Evolutionary conservation across 2,113 vertebrate species (phyloP).

Genomic region (Chloropsis hardwickii): DNA sequence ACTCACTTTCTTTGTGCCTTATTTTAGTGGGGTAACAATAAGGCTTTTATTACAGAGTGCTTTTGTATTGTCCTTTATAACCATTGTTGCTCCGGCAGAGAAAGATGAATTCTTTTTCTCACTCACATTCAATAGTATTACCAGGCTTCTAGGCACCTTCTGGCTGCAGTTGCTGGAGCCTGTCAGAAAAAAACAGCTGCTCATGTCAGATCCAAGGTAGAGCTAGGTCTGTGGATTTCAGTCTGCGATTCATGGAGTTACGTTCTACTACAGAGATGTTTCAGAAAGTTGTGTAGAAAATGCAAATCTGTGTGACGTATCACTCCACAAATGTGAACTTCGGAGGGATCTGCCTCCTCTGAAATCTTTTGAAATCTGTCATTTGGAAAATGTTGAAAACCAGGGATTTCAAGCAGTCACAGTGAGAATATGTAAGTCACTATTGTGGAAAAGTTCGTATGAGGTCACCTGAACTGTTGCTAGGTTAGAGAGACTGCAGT

Average conservation of each 20-base stretch:
- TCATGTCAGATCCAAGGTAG: background rate
- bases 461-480: conserved; percentile 30
- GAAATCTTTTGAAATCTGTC: background rate
- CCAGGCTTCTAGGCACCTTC: background rate
- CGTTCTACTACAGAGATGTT: background rate
- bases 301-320: background rate
- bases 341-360: background rate
- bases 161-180: background rate
- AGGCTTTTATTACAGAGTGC: background rate
- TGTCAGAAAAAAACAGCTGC: background rate
- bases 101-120: background rate
- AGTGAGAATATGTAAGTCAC: background rate
- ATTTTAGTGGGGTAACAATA: background rate
- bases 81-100: background rate
- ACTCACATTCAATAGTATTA: background rate
- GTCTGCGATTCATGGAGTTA: background rate
- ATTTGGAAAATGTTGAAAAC: background rate
- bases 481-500: background rate
- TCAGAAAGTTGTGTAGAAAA: background rate
- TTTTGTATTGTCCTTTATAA: background rate
- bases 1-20: background rate
- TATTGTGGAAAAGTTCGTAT: background rate
- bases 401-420: background rate
- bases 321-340: background rate
- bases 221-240: background rate